Evolutionary conservation across 2,888 invertebrate genomes (phyloP).

Genomic region (Eupeodes latifasciatus): DNA sequence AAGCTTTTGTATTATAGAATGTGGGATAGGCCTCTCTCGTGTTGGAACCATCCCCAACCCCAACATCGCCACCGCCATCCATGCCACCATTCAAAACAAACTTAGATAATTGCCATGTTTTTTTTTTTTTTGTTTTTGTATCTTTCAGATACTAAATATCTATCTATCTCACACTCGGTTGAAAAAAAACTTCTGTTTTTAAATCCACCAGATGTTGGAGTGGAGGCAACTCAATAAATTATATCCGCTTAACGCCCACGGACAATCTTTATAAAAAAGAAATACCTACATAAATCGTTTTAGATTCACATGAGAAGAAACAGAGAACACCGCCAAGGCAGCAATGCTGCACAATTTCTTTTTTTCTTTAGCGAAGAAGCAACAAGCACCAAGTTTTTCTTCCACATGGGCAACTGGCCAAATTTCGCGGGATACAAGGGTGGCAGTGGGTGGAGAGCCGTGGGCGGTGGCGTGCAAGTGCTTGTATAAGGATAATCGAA

Average conservation of each 20-base stretch:
- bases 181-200: constrained; percentile 35
- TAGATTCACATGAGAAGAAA: constrained; percentile 44
- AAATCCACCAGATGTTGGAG: constrained; percentile 61
- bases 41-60: background rate
- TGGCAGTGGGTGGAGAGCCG: constrained; percentile 31
- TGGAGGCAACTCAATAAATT: constrained; percentile 66
- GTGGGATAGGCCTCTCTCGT: background rate
- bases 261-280: constrained; percentile 30
- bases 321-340: background rate
- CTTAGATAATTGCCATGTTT: constrained; percentile 55
- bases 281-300: constrained; percentile 36
- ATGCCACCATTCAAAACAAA: background rate
- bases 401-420: constrained; percentile 34
- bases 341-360: constrained; percentile 15
- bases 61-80: no score
- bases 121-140: background rate
- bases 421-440: constrained; percentile 34
- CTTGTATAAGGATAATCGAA: constrained; percentile 44
- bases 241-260: constrained; percentile 72
- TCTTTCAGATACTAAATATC: background rate
- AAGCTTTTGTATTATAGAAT: background rate
- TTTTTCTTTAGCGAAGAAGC: constrained; percentile 37
- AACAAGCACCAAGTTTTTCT: constrained; percentile 42
- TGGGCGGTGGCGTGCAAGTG: background rate
- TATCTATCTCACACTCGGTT: background rate